phyloP scores from a whole-genome alignment of 2,888 invertebrate genomes.

The Fragum whitleyi region DNA sequence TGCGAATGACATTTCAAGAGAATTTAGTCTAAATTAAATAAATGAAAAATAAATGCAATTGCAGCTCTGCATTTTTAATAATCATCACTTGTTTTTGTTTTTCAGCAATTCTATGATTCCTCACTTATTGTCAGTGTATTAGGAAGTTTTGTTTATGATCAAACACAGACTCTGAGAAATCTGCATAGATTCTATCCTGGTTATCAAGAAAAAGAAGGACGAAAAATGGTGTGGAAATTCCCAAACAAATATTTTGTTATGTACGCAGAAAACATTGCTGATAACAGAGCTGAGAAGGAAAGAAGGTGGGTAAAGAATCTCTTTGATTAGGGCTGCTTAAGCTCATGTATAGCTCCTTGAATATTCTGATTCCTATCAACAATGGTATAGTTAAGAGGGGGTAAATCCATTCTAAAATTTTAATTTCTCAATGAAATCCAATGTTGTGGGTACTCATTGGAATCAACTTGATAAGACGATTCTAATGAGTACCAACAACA shows the following conservation, averaged over 20 bases:
- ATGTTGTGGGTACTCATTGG: no score
- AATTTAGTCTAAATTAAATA: no score
- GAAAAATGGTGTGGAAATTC: constrained; percentile 80
- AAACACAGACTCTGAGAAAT: constrained; percentile 88
- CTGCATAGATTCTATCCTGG: constrained; percentile 81
- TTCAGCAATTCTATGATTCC: constrained; percentile 95
- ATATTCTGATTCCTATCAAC: background rate
- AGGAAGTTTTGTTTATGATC: constrained; percentile 89
- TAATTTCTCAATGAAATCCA: no score
- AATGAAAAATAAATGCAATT: no score
- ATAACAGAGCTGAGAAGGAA: constrained; percentile 64
- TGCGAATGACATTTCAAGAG: no score
- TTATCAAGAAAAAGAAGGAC: constrained; percentile 72
- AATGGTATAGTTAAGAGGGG: no score
- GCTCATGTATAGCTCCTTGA: background rate
- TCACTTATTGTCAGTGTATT: constrained; percentile 96
- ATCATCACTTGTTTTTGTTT: background rate
- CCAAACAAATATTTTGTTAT: constrained; percentile 84
- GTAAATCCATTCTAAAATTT: no score
- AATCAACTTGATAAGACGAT: no score
- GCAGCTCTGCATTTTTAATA: no score
- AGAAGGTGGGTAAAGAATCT: constrained; percentile 76
- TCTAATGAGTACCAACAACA: no score
- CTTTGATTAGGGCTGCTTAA: no score
- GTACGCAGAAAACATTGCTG: constrained; percentile 73